Evolutionary conservation across 2,888 invertebrate species (phyloP), one percentile per base, ranked within the genome.

Genomic region (Ecdyonurus torrentis): DNA sequence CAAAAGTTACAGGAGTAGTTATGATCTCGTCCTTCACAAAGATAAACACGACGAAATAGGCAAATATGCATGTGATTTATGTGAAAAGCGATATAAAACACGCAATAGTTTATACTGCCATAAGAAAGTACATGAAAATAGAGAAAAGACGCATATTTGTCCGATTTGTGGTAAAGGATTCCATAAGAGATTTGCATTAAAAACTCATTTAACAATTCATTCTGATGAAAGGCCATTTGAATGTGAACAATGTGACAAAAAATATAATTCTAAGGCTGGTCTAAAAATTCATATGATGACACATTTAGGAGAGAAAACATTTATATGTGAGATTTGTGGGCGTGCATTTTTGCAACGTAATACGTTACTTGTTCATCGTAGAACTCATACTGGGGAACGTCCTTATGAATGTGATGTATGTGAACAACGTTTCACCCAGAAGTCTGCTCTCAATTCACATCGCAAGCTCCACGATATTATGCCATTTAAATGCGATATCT

Each of bases 401-500:
- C 55, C 55, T 7, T 55, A 55, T 22, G 22, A 55, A 22, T 55
- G 55, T 22, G 55, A 55, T n/a, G 55, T 20, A n/a, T 55, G 55
- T 22, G 55, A 55, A n/a, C 55, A 55, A 22, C n/a, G 19, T n/a
- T 55, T 55, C 55, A 55, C 55, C 7, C 22, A n/a, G 19, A 22
- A 22, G 7, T 55, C 22, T 7, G 22, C 22, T 22, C 55, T 55
- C 7, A n/a, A 22, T n/a, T 22, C 19, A 5, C 55, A 55, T 22
- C n/a, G n/a, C 20, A 55, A 55, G 22, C 55, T 55, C 3, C 55
- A 55, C 20, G 19, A 55, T 7, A 22, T n/a, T 22, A n/a, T 55
- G 55, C 55, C 55, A n/a, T 55, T 55, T n/a, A 22, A 55, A 55
- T 55, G 55, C 20, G 55, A 55, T n/a, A 22, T 55, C 19, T 55